phyloP scores from a whole-genome alignment of 2,888 invertebrate genomes.

The Chrysopilus asiliformis region DNA sequence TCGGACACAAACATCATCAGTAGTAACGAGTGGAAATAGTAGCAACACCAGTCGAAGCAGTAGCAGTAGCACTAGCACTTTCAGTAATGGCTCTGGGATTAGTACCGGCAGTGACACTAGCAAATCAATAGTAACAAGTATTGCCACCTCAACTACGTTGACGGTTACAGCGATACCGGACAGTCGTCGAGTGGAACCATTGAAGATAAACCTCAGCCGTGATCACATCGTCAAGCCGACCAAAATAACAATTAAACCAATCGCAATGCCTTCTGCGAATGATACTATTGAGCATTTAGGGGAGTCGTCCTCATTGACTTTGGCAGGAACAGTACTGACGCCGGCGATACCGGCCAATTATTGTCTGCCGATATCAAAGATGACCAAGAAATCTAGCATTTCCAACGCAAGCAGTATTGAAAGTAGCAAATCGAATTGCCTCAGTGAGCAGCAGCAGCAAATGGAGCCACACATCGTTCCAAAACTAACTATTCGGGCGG shows the following conservation, averaged over 20 bases:
- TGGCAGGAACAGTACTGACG: neutral
- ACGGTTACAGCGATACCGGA: no score
- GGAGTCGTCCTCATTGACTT: neutral
- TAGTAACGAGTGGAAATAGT: no score
- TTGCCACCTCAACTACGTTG: no score
- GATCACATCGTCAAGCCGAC: slow-evolving; percentile 13
- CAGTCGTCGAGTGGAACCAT: slow-evolving; percentile 33
- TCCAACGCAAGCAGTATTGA: neutral
- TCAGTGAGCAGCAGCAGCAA: slow-evolving; percentile 3
- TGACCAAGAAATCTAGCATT: slow-evolving; percentile 18
- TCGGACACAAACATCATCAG: no score
- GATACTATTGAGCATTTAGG: slow-evolving; percentile 12
- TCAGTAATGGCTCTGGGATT: slow-evolving; percentile 16
- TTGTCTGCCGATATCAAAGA: slow-evolving; percentile 20
- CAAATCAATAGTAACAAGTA: no score
- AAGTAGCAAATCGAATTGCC: neutral
- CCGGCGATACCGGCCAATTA: neutral
- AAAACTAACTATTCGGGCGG: slow-evolving; percentile 32
- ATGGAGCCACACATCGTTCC: slow-evolving; percentile 32
- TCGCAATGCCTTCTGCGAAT: slow-evolving; percentile 21
- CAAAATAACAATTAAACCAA: slow-evolving; percentile 29
- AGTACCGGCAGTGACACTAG: no score
- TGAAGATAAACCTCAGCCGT: slow-evolving; percentile 32
- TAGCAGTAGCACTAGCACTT: slow-evolving; percentile 13
- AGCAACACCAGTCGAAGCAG: slow-evolving; percentile 2